Base-by-base conservation (phyloP, 2,888 invertebrate species). In the Boloria euphrosyne region DNA sequence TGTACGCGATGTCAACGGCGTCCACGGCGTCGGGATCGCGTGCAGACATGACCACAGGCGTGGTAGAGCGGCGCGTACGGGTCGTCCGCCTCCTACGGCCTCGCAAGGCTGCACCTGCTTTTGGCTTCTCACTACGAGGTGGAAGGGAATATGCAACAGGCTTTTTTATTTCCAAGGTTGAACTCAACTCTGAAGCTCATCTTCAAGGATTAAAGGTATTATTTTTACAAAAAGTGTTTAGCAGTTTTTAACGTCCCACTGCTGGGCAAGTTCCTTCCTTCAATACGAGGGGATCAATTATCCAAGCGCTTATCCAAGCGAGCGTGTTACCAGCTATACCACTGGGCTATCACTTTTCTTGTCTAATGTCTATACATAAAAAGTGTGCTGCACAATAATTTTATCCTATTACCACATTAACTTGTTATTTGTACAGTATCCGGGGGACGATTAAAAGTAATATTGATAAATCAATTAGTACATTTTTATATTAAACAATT, bases 71-170 rank as follows among this genome's bases (percentile, higher is more conserved):
- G 49, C 85, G 90, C 65, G 83, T 92, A 68, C 89, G 93, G 51
- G 85, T 86, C 2, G 84, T 92, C 66, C 83, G 91, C 5, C 76
- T 92, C 66, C 80, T 92, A 78, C 86, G 92, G 17, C 90, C 92
- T 67, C 85, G 90, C 71, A 81, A 91, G 52, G 80, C 89, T 1
- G 82, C 89, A 5, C 94, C 95, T 6, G 95, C 95, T 18, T 95
- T 96, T 78, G 97, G 97, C 0, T 97, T 97, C 85, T 95, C 96
- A 2, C 87, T 97, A 65, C 93, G 97, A 3, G 97, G 97, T 38
- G 98, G 98, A 16, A 94, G 95, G 72, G 98, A 98, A 82, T 97
- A 98, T 83, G 96, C 97, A 27, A 97, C 97, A 0, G 98, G 98
- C 43, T 96, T 98, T 88, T 98, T 97, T 88, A 95, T 98, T 67